Base-by-base conservation (phyloP, 2,113 vertebrate species). In the Zapus hudsonius region DNA sequence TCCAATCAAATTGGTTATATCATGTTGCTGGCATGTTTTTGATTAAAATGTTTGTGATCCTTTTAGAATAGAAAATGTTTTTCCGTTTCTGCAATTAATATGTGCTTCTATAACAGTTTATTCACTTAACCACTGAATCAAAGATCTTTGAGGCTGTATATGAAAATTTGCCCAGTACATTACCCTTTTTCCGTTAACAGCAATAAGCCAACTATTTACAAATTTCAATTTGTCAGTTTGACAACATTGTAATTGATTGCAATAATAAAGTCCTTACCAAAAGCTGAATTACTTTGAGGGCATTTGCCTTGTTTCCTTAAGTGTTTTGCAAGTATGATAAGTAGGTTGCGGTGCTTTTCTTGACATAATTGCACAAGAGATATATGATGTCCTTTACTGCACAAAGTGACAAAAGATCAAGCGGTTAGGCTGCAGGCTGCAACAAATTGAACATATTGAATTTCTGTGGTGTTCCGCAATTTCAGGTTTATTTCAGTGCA, bases 271-370 rank as follows among this genome's bases (percentile, higher is more conserved):
- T 42, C 52, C 57, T 89, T 92, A 80, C 76, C 90, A 92, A 94
- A 97, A 90, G 81, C 40, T 25, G 82, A 84, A 95, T 91, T 29
- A 93, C 94, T 96, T 93, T 95, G 38, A 67, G 36, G 7, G 13
- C 31, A 89, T 91, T 84, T 95, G 5, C n/a, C 87, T 80, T 96
- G 3, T 96, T 97, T 96, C 95, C 78, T 91, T 93, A 97, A 95
- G 72, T 59, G 90, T 84, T 98, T 96, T 96, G 25, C 61, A 96
- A 94, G 33, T 72, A 95, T 96, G 95, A 80, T 91, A 94, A 96
- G 61, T 93, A 92, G 55, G 29, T 90, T 90, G 88, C 27, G 85
- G 44, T 93, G 40, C 3, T 90, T 96, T 95, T 92, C 76, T 87
- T 96, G 84, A 87, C 91, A 89, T 67, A 91, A 52, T 47, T 63